Evolutionary conservation across 1,140 invertebrate genomes (phyloP), one percentile per base, ranked within the genome.

Genomic region (Aphelenchoides avenae): DNA sequence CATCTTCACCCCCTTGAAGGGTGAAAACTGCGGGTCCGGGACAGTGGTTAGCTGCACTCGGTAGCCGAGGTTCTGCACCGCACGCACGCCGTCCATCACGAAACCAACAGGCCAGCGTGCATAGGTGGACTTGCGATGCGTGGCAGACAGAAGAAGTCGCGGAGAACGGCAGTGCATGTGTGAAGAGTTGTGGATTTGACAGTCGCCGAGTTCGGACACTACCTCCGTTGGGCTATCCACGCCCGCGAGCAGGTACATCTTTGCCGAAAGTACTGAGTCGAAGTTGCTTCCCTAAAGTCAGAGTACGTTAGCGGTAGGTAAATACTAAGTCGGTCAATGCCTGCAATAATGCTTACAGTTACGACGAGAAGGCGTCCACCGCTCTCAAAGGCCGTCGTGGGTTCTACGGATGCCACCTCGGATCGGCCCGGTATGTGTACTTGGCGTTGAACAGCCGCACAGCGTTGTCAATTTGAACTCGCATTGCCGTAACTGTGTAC

Each of bases 91-190:
- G 71, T 97, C 93, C 92, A 97, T 96, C 4, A 89, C 82, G 78
- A 97, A 95, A 13, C 88, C 90, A 24, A 78, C 49, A 15, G 59
- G 53, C 52, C 49, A 72, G 24, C 57, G 34, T n/a, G 43, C 51
- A 22, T 66, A 65, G 5, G 57, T 34, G 11, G 66, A 58, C 30
- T 40, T 29, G 5, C 41, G 41, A 29, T 56, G 39, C 18, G 46
- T 42, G 37, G 52, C 40, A 13, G 66, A 48, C 48, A 59, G 66
- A 73, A 86, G 85, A 4, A 90, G 84, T 2, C 87, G 84, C 18
- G 92, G 92, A 63, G 89, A 90, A 0, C 89, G 89, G 76, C 92
- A 97, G 77, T 89, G 87, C 89, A 97, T 94, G 79, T 88, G 86
- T 51, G 86, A 89, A 11, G 86, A 82, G 80, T 88, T 92, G 11